phyloP scores from a whole-genome alignment of 1,140 invertebrate species.

The Ladona fulva region DNA sequence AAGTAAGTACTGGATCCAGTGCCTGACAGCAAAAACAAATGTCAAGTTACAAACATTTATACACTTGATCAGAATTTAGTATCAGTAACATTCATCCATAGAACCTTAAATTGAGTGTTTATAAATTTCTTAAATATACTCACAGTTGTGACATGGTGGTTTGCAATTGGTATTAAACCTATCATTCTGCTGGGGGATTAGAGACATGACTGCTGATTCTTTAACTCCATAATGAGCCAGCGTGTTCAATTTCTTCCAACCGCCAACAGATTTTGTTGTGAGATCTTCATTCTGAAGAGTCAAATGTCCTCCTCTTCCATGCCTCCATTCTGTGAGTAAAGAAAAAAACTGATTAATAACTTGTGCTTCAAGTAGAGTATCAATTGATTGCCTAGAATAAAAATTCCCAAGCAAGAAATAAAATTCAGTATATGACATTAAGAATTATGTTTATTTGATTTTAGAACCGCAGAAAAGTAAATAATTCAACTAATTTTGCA shows the following conservation, averaged over 20 bases:
- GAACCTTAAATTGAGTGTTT: not conserved
- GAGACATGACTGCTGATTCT: slow-evolving; percentile 87
- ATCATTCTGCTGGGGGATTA: slow-evolving; percentile 81
- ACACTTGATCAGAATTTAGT: not conserved
- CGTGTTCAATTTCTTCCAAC: slow-evolving; percentile 87
- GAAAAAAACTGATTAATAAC: slow-evolving; percentile 13
- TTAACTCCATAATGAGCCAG: slow-evolving; percentile 88
- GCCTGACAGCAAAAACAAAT: slow-evolving; percentile 27
- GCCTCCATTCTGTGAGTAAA: slow-evolving; percentile 71
- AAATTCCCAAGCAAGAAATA: too few species aligned
- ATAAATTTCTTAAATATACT: slow-evolving; percentile 23
- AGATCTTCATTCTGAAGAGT: slow-evolving; percentile 89
- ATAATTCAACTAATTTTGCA: too few species aligned
- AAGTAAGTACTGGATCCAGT: slow-evolving; percentile 57
- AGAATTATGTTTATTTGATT: too few species aligned
- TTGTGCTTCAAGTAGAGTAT: too few species aligned
- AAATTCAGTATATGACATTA: too few species aligned
- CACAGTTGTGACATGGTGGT: slow-evolving; percentile 71
- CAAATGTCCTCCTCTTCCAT: slow-evolving; percentile 81
- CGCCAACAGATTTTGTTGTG: slow-evolving; percentile 78
- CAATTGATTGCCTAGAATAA: too few species aligned
- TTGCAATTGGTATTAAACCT: slow-evolving; percentile 68
- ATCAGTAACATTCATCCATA: not conserved
- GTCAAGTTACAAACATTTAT: not conserved
- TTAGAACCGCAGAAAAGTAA: too few species aligned